These are phyloP conservation scores for Todus mexicanus DNA, from an alignment of 2,797 vertebrate genomes.

Conservation along the genomic window DNA sequence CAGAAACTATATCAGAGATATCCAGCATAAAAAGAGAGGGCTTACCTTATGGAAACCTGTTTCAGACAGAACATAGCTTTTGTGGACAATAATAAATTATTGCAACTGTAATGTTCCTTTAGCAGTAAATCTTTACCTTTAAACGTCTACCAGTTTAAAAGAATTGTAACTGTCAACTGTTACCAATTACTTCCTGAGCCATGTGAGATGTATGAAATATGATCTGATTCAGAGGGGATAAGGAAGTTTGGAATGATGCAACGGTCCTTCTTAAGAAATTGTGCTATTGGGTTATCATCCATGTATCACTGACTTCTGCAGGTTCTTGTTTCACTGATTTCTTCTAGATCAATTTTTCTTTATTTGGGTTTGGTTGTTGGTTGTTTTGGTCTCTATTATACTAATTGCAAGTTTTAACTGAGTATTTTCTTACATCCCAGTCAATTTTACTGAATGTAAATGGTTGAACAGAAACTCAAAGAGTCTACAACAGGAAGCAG, in stretches of 20 bases:
- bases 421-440: not conserved
- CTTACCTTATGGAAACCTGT: not conserved
- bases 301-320: not conserved
- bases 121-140: not conserved
- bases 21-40: not conserved
- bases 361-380: too few relatives aligned
- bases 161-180: not conserved
- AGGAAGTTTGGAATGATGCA: not conserved
- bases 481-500: not conserved
- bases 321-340: not conserved
- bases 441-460: not conserved
- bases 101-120: not conserved
- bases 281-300: not conserved
- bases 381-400: not conserved
- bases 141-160: not conserved
- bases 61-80: not conserved
- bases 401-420: not conserved
- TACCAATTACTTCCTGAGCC: not conserved
- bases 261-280: not conserved
- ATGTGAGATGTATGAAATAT: not conserved
- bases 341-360: not conserved
- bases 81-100: not conserved
- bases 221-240: not conserved
- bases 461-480: not conserved
- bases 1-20: not conserved